These are phyloP conservation scores for Sebastes minor DNA, from an alignment of 2,797 vertebrate genomes.

Conservation along the genomic window DNA sequence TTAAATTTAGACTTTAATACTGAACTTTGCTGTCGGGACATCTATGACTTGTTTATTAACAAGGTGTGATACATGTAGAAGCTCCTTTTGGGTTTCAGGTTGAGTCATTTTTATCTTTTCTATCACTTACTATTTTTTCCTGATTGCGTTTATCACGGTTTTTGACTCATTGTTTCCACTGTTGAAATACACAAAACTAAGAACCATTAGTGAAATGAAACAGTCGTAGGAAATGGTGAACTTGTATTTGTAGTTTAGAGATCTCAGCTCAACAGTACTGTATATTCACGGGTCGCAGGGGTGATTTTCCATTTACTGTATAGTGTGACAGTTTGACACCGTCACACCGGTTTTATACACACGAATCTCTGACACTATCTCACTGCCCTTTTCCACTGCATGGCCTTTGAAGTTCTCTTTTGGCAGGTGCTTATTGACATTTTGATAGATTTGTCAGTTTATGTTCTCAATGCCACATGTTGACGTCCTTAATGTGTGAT, in stretches of 20 bases:
- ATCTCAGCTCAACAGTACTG: conserved; percentile 1
- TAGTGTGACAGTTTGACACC: background rate
- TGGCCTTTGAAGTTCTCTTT: conserved; percentile 23
- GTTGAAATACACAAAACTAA: background rate
- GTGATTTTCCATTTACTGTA: conserved; percentile 19
- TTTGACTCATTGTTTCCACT: background rate
- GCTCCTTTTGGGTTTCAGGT: background rate
- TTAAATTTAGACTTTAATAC: background rate
- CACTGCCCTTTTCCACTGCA: background rate
- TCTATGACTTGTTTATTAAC: background rate
- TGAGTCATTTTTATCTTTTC: background rate
- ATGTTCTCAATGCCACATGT: conserved; percentile 19
- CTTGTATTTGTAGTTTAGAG: background rate
- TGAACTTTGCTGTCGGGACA: background rate
- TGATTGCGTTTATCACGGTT: background rate
- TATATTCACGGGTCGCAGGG: background rate
- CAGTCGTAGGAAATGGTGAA: background rate
- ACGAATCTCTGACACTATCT: conserved; percentile 48
- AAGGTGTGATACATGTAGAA: background rate
- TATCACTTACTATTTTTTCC: background rate
- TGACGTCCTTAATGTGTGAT: background rate
- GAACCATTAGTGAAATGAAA: background rate
- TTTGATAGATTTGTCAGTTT: background rate
- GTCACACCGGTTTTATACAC: background rate
- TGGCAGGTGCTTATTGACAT: background rate